Evolutionary conservation across 2,888 invertebrate genomes (phyloP).

Genomic region (Pseudococcus longispinus): DNA sequence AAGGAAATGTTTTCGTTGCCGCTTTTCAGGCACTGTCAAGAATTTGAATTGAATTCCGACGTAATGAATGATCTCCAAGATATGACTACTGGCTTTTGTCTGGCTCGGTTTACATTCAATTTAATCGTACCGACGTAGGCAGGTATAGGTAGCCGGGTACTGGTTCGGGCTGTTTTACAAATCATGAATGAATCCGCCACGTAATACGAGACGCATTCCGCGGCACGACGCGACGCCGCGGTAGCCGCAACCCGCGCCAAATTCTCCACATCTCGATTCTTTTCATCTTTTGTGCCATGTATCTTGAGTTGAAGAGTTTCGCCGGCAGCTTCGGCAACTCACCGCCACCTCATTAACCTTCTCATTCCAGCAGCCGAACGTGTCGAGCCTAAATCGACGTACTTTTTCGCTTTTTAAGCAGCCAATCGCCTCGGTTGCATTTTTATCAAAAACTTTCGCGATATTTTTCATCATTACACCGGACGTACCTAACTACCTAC

Average conservation of each 20-base stretch:
- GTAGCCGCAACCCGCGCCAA: not conserved
- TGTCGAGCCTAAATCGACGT: not conserved
- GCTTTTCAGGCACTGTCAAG: conserved; percentile 44
- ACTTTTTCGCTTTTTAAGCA: not conserved
- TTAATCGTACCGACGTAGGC: not conserved
- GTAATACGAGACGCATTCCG: conserved; percentile 4
- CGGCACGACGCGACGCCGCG: not conserved
- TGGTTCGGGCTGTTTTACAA: conserved; percentile 16
- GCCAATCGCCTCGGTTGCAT: not conserved
- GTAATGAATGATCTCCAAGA: conserved; percentile 45
- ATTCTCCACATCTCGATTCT: not conserved
- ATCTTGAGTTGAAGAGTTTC: not conserved
- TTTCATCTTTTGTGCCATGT: not conserved
- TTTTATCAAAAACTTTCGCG: too few relatives aligned
- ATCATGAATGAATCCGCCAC: conserved; percentile 39
- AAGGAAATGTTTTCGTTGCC: conserved; percentile 50
- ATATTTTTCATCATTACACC: too few relatives aligned
- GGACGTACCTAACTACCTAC: too few relatives aligned
- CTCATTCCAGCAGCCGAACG: not conserved
- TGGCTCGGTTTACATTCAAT: conserved; percentile 41
- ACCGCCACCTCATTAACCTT: not conserved
- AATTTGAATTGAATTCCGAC: conserved; percentile 52
- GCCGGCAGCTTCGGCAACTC: not conserved
- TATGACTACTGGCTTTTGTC: conserved; percentile 51
- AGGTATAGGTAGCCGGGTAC: not conserved